phyloP scores from a whole-genome alignment of 2,797 vertebrate species.

The Gobio occitaniae region DNA sequence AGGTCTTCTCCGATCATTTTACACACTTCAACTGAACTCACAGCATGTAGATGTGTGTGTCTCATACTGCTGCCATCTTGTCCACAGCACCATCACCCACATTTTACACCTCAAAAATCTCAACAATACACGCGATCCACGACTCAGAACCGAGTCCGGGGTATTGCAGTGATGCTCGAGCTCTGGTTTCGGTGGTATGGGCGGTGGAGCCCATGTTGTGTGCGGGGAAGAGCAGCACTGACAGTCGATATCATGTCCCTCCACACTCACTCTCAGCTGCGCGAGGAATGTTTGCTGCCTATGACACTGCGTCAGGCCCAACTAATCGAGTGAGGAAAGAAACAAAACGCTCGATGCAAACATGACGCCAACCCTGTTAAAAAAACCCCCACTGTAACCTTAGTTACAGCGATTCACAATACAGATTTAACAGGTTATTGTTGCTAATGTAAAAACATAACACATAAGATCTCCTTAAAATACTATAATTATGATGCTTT shows the following conservation, averaged over 20 bases:
- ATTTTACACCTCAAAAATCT: conserved; percentile 78
- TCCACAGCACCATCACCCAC: conserved; percentile 82
- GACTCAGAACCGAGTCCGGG: conserved; percentile 62
- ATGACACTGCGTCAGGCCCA: conserved; percentile 75
- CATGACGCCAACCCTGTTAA: not conserved
- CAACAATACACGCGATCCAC: conserved; percentile 65
- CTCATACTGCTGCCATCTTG: conserved; percentile 91
- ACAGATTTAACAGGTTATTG: not conserved
- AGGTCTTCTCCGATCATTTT: conserved; percentile 86
- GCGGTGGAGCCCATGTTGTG: conserved; percentile 74
- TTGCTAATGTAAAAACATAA: not conserved
- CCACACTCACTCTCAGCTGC: conserved; percentile 73
- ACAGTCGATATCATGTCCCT: conserved; percentile 77
- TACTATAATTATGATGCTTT: not conserved
- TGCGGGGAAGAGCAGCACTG: conserved; percentile 60
- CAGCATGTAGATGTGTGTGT: conserved; percentile 81
- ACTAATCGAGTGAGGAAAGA: conserved; percentile 59
- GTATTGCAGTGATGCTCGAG: conserved; percentile 65
- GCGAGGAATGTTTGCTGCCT: conserved; percentile 79
- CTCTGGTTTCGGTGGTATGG: conserved; percentile 66
- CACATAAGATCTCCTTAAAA: not conserved
- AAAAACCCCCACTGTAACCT: not conserved
- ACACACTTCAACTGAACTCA: conserved; percentile 81
- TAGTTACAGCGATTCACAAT: conserved; percentile 11
- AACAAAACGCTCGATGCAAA: not conserved